These are phyloP conservation scores for Sus scrofa DNA, from an alignment of 2,113 vertebrate genomes.

Conservation along the genomic window DNA sequence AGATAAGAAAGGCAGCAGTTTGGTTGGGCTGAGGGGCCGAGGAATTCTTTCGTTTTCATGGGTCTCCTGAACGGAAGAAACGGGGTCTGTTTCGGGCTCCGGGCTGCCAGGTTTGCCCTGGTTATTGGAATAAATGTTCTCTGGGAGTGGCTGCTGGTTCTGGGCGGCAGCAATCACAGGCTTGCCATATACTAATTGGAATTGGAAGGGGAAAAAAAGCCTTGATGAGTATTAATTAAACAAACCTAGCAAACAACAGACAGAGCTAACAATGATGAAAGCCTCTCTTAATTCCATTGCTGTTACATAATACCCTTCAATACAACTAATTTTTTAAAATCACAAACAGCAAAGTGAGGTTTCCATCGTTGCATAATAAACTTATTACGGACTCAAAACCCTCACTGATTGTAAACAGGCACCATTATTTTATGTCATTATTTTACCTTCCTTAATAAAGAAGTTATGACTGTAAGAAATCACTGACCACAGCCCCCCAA, in stretches of 20 bases:
- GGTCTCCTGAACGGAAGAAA: constrained; percentile 84
- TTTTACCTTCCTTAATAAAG: no score
- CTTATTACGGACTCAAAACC: background rate
- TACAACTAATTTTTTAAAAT: background rate
- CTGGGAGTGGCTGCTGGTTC: constrained; percentile 83
- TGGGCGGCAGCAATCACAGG: constrained; percentile 90
- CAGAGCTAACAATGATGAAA: background rate
- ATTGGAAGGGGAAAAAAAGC: background rate
- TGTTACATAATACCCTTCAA: background rate
- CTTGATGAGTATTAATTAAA: constrained; percentile 13
- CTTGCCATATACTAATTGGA: constrained; percentile 94
- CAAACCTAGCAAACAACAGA: background rate
- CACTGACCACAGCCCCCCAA: background rate
- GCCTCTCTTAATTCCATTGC: background rate
- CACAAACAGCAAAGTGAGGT: background rate
- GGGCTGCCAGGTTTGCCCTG: constrained; percentile 89
- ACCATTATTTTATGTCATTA: background rate
- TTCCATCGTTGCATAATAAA: background rate
- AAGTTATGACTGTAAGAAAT: background rate
- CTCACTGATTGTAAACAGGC: background rate
- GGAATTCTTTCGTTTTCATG: constrained; percentile 94
- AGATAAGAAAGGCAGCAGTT: constrained; percentile 96
- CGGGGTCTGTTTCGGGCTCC: constrained; percentile 86
- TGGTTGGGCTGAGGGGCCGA: constrained; percentile 97
- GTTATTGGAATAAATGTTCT: constrained; percentile 88